These are phyloP conservation scores for Stigmatopora nigra DNA, from an alignment of 2,113 vertebrate species.

Conservation along the genomic window DNA sequence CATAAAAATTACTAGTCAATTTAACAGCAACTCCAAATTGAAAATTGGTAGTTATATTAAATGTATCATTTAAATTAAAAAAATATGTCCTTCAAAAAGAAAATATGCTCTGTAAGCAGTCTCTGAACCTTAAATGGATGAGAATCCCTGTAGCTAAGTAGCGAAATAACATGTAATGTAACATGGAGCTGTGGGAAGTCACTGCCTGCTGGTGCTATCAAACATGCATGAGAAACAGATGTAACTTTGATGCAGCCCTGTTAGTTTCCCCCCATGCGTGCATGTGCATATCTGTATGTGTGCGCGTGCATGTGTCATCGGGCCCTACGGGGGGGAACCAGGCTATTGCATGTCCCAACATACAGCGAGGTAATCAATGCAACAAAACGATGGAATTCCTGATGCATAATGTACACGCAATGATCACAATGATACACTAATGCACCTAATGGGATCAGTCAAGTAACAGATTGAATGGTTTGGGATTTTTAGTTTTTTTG, in stretches of 20 bases:
- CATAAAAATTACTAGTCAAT: too few relatives aligned
- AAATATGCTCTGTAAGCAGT: background rate
- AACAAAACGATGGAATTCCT: conserved; percentile 6
- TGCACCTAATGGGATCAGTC: background rate
- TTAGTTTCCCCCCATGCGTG: conserved; percentile 32
- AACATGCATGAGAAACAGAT: conserved; percentile 63
- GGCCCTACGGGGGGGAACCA: conserved; percentile 38
- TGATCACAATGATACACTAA: background rate
- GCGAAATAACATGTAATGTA: conserved; percentile 35
- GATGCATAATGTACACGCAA: background rate
- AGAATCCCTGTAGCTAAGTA: background rate
- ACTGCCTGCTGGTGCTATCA: conserved; percentile 49
- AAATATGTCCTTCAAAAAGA: too few relatives aligned
- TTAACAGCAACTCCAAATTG: background rate
- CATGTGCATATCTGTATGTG: conserved; percentile 9
- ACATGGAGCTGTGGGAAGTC: conserved; percentile 38
- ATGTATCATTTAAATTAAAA: too few relatives aligned
- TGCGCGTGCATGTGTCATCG: background rate
- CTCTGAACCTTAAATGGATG: background rate
- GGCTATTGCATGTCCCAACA: conserved; percentile 48
- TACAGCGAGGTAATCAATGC: conserved; percentile 28
- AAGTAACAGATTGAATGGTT: background rate
- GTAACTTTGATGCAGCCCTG: conserved; percentile 58
- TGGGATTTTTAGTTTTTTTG: too few relatives aligned
- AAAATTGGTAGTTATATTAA: too few relatives aligned